Evolutionary conservation across 2,113 vertebrate genomes (phyloP), one percentile per base, ranked within the genome.

Genomic region (Barnardius zonarius): DNA sequence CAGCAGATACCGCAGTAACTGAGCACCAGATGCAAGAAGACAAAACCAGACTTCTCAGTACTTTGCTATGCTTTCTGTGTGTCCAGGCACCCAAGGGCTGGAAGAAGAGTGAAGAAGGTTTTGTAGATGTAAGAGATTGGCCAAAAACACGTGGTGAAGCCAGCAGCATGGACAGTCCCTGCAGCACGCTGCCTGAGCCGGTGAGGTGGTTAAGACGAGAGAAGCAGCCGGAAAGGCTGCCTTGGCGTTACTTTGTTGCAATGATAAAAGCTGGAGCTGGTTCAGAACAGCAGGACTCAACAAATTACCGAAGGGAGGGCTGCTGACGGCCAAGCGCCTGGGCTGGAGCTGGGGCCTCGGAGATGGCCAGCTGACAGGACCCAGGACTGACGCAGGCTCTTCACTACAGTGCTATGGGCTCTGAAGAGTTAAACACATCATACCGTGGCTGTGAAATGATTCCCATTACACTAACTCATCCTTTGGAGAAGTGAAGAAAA

Each of bases 401-500:
- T n/a, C 5, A 13, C 55, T 8, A 66, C 48, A 30, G 57, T 0
- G n/a, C 57, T 7, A 1, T 0, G 19, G 81, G 55, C 52, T 59
- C 18, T 3, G 0, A 43, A 70, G 94, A 15, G 93, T 96, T 94
- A 96, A 96, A 57, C 83, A 3, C 2, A 0, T 39, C 83, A 43
- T 15, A 30, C 79, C 14, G n/a, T 2, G 84, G 84, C 72, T 73
- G 84, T 61, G 85, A 96, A 85, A 93, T 8, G 39, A 59, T 77
- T 59, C 79, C 76, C 79, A 39, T 20, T 37, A 52, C 88, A 92
- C 78, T 20, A 94, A 86, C 79, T 33, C 64, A 23, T 63, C 77
- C 88, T 96, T 91, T 23, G 84, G 83, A 95, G 95, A 96, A 90
- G 86, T 2, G 67, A 79, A 81, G 91, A 61, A 46, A 91, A 75